These are phyloP conservation scores for Pachypanchax playfairii DNA, from an alignment of 2,113 vertebrate species.

Conservation along the genomic window DNA sequence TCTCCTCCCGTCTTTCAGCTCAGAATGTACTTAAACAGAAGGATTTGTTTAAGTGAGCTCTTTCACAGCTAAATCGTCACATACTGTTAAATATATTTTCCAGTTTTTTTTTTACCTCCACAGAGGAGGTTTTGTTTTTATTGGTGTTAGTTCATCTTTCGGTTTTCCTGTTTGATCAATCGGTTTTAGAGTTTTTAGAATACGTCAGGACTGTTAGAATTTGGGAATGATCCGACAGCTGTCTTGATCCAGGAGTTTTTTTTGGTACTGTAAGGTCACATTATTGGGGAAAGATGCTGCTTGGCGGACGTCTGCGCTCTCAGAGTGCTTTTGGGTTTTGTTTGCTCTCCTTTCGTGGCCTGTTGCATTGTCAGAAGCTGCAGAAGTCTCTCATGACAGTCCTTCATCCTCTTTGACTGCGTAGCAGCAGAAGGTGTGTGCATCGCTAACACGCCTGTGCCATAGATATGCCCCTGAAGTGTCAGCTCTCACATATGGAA, in stretches of 20 bases:
- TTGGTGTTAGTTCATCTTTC: no score
- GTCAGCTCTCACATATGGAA: constrained; percentile 63
- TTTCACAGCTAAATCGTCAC: constrained; percentile 4
- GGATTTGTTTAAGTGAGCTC: constrained; percentile 9
- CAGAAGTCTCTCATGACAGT: constrained; percentile 49
- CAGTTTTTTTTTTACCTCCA: constrained; percentile 20
- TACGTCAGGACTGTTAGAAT: no score
- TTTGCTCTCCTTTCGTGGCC: constrained; percentile 36
- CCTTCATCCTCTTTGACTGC: constrained; percentile 47
- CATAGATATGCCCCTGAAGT: constrained; percentile 67
- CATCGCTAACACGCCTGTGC: constrained; percentile 65
- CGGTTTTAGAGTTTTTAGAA: no score
- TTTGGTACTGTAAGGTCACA: no score
- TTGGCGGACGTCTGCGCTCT: no score
- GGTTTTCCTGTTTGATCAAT: no score
- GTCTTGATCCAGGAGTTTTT: no score
- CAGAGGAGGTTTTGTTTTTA: no score
- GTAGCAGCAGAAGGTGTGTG: constrained; percentile 59
- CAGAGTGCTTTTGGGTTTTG: no score
- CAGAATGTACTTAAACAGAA: constrained; percentile 23
- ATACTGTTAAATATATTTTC: constrained; percentile 25
- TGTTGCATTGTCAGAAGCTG: constrained; percentile 53
- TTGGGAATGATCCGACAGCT: no score
- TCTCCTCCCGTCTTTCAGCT: constrained; percentile 5
- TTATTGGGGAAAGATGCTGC: no score